Base-by-base conservation (phyloP, 1,140 invertebrate genomes). In the Himalopsyche phryganea region DNA sequence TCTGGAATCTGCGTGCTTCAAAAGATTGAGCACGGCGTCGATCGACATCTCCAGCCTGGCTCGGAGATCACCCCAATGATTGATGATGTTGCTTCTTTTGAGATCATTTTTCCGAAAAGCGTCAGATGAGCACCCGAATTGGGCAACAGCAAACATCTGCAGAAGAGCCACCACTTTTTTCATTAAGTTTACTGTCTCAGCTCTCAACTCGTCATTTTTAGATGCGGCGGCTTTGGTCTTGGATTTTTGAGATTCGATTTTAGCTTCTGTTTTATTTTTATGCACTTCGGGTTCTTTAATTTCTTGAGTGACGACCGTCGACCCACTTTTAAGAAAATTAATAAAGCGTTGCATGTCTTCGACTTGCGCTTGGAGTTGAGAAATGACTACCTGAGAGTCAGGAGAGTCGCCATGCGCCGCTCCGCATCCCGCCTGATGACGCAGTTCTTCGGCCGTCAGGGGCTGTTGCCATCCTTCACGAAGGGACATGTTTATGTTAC, bases 271-370 rank as follows among this genome's bases (percentile, higher is more conserved):
- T 36, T 53, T 68, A 66, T 6, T 58, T 20, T 66, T 71, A 69
- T 13, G 59, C 58, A 33, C 66, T 13, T 50, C 51, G 44, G 55
- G 53, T 50, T 67, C 72, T 88, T 85, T 74, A 89, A 80, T 71
- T 28, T 28, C 23, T 82, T 90, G 78, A 65, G 83, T 83, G 65
- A 84, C 92, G 89, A 48, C 20, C 44, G 70, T 71, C 1, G 80
- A 78, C 67, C 85, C 85, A 74, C 87, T 89, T 83, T 98, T 96
- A 52, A 99, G 80, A 69, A 98, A 95, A 66, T 91, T 85, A 67
- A 99, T 98, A 72, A 98, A 99, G 58, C 94, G 83, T 73, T 99
- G 97, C 70, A 99, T 82, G 76, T 99, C 97, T 42, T 87, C 85
- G 45, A 99, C 94, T 75, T 99, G 97, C 7, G 93, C 94, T 77